Base-by-base conservation (phyloP, 2,113 vertebrate species). In the Thymallus thymallus region DNA sequence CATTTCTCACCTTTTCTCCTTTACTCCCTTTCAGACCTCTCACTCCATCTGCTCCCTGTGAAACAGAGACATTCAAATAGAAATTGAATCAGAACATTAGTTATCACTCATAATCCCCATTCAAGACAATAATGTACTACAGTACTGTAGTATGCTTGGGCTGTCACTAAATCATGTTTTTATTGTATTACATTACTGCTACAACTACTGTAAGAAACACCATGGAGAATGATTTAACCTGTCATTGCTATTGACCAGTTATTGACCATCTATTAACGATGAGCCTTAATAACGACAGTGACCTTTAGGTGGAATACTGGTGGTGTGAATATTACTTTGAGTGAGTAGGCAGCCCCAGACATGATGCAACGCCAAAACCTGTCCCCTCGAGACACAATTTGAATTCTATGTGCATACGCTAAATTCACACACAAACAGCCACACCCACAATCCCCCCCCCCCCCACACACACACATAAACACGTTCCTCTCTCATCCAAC, bases 21-120 rank as follows among this genome's bases (percentile, higher is more conserved):
- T 96, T 96, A 87, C 93, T 91, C 58, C 96, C 96, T 82, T 95
- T 96, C 69, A 94, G 85, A 16, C 96, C 96, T n/a, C 96, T 89
- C 58, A 95, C 84, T 3, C 96, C 96, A 75, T 95, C 95, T 56
- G 94, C 94, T 65, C 96, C 96, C 96, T 98, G 83, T 75, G 67
- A 81, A 80, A 41, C 35, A 41, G 35, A 26, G n/a, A 75, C 62
- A 78, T 63, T 60, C 74, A 41, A 3, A 10, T 41, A 41, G 10
- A 66, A 14, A 41, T 26, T 41, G 30, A 32, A n/a, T 10, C 16
- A 35, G 7, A 41, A 41, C 35, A n/a, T n/a, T n/a, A n/a, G n/a
- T n/a, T 16, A 51, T 63, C 24, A 10, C 61, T 63, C 10, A 23
- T 22, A 22, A 22, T 20, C 56, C 1, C 56, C 56, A 60, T 60